Evolutionary conservation across 2,888 invertebrate species (phyloP), one percentile per base, ranked within the genome.

Genomic region (Odontothrips loti): DNA sequence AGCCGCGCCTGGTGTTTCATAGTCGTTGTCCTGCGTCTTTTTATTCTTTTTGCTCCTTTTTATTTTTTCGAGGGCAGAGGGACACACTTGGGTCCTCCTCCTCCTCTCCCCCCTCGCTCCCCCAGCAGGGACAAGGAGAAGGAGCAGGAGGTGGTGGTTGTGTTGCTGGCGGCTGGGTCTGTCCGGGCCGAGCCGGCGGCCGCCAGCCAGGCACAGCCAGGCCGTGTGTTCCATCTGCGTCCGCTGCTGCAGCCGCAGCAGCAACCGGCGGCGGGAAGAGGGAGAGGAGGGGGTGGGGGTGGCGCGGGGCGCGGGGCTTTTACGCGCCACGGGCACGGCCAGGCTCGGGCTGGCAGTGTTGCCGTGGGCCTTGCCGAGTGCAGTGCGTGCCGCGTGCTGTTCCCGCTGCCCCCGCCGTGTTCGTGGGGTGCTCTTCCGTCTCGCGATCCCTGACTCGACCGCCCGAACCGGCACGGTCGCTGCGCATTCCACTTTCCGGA

Each of bases 351-450:
- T 20, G 51, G 11, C 68, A 75, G 68, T 75, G 68, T 75, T 75
- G 68, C 68, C 68, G 68, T 75, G 68, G 68, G 27, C 68, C 68
- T 27, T 11, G 68, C 68, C 23, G 68, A 75, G 68, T 27, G 68
- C 58, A 27, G 68, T 27, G 27, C 68, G 68, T 58, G 58, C 58
- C 20, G 20, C 12, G 58, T 58, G 58, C 15, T 51, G 15, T 17
- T 17, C 51, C 15, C 12, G 51, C 51, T 11, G 11, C 51, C 48
- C 51, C 17, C 51, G 51, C 51, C 34, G 34, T 4, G 17, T 58
- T 11, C 58, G 58, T 58, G 58, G 0, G 1, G 51, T 51, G 51
- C 51, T 6, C 34, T 6, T 51, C 15, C 58, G 17, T 58, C 58
- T n/a, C 58, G 34, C 15, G 58, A 6, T 23, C 20, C 63, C 1